These are phyloP conservation scores for Alcedo quadribrachys DNA, from an alignment of 2,797 vertebrate species.

Conservation along the genomic window DNA sequence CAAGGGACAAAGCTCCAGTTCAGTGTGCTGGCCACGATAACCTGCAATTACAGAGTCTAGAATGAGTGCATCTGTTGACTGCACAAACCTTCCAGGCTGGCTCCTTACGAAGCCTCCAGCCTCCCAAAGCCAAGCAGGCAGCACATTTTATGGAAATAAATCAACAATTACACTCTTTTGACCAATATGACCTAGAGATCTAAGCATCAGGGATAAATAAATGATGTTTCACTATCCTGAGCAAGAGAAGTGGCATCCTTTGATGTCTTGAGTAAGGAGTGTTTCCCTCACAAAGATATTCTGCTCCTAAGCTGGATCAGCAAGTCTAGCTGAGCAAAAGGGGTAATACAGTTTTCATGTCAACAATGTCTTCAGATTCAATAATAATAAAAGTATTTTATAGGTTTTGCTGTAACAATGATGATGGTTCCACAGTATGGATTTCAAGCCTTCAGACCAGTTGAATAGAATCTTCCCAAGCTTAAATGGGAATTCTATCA, in stretches of 20 bases:
- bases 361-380: not conserved
- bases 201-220: not conserved
- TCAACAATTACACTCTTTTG: not conserved
- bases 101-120: not conserved
- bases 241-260: not conserved
- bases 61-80: not conserved
- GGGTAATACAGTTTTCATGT: not conserved
- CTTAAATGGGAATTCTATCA: not conserved
- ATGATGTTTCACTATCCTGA: not conserved
- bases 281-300: not conserved
- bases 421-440: not conserved
- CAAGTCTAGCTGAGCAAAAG: not conserved
- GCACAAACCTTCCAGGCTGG: not conserved
- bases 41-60: constrained; percentile 16
- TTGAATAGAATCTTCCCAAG: not conserved
- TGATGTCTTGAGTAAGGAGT: not conserved
- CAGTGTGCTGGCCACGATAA: not conserved
- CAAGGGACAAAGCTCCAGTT: not conserved
- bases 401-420: not conserved
- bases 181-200: not conserved
- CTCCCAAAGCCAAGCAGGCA: not conserved
- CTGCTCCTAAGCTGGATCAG: not conserved
- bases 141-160: not conserved
- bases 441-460: not conserved
- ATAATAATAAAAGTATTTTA: not conserved